Percentiles rank a stretch among this genome's conserved stretches.
These are phyloP conservation scores for Botrylloides violaceus DNA, from an alignment of 23 tunicate genomes.

Conservation along the genomic window DNA sequence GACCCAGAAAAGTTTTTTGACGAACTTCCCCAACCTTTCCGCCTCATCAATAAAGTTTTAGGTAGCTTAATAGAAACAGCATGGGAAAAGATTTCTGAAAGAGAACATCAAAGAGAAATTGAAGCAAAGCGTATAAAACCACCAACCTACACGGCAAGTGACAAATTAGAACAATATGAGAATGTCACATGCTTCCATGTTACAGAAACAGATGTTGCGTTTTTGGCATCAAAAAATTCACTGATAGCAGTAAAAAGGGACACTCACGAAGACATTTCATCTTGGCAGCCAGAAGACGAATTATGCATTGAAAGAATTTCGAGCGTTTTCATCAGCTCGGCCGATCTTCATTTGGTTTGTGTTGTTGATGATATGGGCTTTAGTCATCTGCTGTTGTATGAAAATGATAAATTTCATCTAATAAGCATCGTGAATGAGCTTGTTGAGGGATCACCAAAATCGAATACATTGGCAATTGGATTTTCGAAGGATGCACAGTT, in stretches of 20 bases:
- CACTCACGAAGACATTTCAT: constrained; percentile 20
- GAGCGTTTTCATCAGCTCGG: constrained; percentile 24
- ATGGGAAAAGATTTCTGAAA: constrained; percentile 59
- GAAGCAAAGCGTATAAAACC: constrained; percentile 42
- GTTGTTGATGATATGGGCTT: constrained; percentile 92
- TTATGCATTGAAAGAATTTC: constrained; percentile 37
- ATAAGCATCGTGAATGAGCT: constrained; percentile 48
- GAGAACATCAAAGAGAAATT: constrained; percentile 32
- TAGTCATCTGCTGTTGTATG: constrained; percentile 38
- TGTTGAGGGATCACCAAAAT: constrained; percentile 53
- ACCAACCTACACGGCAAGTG: constrained; percentile 39
- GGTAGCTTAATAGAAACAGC: constrained; percentile 35
- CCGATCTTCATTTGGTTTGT: constrained; percentile 30
- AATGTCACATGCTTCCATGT: constrained; percentile 21
- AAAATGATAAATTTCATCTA: constrained; percentile 30
- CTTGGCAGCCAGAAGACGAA: constrained; percentile 35
- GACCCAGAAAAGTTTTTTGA: constrained; percentile 81
- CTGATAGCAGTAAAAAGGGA: constrained; percentile 21
- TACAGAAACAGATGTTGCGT: constrained; percentile 15
- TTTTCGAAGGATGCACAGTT: constrained; percentile 47
- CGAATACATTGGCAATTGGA: constrained; percentile 49
- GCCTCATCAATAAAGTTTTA: constrained; percentile 51
- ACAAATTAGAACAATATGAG: constrained; percentile 28
- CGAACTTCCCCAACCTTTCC: constrained; percentile 83
- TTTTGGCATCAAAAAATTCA: constrained; percentile 1